These are phyloP conservation scores for Scleropages formosus DNA, from an alignment of 2,797 vertebrate species.

Conservation along the genomic window DNA sequence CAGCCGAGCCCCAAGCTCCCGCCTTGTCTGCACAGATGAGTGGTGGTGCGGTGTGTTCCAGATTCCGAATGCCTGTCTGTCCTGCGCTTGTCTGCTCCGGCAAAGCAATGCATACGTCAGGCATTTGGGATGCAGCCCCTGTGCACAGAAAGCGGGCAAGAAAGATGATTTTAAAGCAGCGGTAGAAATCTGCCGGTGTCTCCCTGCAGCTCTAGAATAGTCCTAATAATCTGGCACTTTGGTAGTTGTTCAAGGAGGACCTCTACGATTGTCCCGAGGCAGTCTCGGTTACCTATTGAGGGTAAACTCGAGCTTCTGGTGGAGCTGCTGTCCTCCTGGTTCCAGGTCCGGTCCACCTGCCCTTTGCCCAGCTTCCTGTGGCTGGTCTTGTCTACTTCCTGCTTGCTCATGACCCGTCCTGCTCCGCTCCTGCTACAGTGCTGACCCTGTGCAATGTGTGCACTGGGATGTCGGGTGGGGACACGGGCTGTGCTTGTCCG, in stretches of 20 bases:
- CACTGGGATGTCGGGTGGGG: constrained; percentile 32
- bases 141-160: constrained; percentile 12
- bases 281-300: no score
- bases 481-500: constrained; percentile 13
- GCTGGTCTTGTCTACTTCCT: constrained; percentile 58
- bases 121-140: neutral
- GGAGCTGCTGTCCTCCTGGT: no score
- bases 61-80: neutral
- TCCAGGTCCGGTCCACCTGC: constrained; percentile 29
- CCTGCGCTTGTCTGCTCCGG: neutral
- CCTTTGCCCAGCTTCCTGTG: constrained; percentile 46
- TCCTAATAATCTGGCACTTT: no score
- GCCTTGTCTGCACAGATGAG: constrained; percentile 30
- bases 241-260: no score
- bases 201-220: no score
- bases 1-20: constrained; percentile 43
- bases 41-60: neutral
- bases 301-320: no score
- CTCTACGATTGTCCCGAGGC: no score
- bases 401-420: constrained; percentile 72
- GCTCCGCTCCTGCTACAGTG: constrained; percentile 62
- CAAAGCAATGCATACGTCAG: constrained; percentile 1
- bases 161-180: no score
- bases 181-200: no score
- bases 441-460: constrained; percentile 52